Evolutionary conservation across 2,888 invertebrate genomes (phyloP), one percentile per base, ranked within the genome.

Genomic region (Gortyna flavago): DNA sequence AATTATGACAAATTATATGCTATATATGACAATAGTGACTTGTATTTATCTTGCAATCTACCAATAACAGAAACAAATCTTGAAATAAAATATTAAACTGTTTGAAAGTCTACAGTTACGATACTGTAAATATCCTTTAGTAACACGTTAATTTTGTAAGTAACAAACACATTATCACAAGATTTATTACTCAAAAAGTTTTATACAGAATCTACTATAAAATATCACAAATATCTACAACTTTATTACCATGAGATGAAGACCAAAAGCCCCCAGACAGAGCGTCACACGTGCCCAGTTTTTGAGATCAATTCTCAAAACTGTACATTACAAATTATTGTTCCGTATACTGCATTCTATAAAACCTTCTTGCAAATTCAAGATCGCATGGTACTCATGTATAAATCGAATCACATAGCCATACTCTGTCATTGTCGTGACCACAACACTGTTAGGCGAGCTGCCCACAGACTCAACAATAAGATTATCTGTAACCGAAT

Each of bases 341-440:
- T 76, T 80, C 65, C 76, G 67, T 68, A 61, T 44, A 62, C 54
- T 75, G 64, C 65, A 75, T 79, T 77, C 62, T 79, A 66, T 71
- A 68, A 62, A 65, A 54, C 44, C 79, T 75, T 54, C 57, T 82
- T 73, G 79, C 73, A 67, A 79, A 75, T 83, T 78, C 57, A 74
- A 57, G 79, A 67, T 83, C 67, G 64, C 74, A 74, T 73, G 65
- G 71, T 73, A 13, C 79, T 85, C 76, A 87, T 85, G 72, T 75
- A 85, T 85, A 68, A 85, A 77, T 70, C 85, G 61, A 68, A 82
- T 80, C 79, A 85, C 87, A 85, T 76, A 44, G 72, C 61, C 29
- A 72, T 79, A 84, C 69, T 86, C 54, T 71, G 81, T 81, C 87
- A 76, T 75, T 67, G 86, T 86, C 84, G 84, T 86, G 86, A 86